Evolutionary conservation across 1,140 invertebrate species (phyloP).

Genomic region (Macrobrachium nipponense): DNA sequence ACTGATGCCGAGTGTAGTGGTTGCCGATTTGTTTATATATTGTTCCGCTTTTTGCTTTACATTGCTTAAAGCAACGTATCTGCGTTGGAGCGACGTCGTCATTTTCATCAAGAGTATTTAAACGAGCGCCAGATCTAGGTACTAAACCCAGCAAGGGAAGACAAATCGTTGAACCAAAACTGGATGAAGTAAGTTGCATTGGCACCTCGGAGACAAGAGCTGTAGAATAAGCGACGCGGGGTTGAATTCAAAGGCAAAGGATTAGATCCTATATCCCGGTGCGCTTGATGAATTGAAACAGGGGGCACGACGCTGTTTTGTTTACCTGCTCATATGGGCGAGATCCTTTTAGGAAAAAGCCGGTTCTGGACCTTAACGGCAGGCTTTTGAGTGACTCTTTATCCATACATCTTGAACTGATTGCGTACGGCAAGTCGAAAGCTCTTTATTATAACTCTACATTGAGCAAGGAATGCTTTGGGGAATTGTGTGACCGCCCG

Average conservation of each 20-base stretch:
- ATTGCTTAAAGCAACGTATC: no score
- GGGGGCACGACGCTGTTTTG: conserved; percentile 51
- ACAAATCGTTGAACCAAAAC: not conserved
- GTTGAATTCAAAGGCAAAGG: conserved; percentile 59
- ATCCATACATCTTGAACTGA: conserved; percentile 48
- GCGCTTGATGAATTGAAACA: conserved; percentile 58
- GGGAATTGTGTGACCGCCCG: conserved; percentile 47
- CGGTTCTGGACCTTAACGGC: conserved; percentile 27
- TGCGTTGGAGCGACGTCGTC: no score
- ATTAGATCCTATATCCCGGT: conserved; percentile 58
- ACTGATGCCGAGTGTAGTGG: conserved; percentile 7
- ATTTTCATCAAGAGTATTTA: no score
- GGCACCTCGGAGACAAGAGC: conserved; percentile 52
- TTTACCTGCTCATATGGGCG: conserved; percentile 28
- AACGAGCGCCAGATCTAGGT: no score
- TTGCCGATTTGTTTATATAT: not conserved
- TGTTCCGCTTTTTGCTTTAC: not conserved
- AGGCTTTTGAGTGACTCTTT: conserved; percentile 15
- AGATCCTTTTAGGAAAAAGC: not conserved
- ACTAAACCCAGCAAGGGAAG: no score
- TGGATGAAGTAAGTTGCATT: not conserved
- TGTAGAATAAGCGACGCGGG: conserved; percentile 57
- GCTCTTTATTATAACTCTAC: conserved; percentile 57
- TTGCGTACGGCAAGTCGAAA: conserved; percentile 55
- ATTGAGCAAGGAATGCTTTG: conserved; percentile 58